phyloP scores from a whole-genome alignment of 2,888 invertebrate species.

The Thymelicus sylvestris region DNA sequence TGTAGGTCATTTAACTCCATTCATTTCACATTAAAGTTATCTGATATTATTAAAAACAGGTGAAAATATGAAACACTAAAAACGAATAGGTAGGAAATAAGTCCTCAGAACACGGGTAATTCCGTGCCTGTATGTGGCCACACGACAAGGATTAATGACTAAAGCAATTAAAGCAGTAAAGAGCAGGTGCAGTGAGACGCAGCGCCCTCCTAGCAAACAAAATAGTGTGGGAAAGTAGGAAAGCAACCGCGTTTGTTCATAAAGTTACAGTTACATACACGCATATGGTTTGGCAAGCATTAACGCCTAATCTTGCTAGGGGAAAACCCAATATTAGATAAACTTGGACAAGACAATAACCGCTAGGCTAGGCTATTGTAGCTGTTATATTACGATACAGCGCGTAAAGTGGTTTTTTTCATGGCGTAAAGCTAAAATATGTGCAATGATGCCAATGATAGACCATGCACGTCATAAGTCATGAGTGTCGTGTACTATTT shows the following conservation, averaged over 20 bases:
- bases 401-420: too few species aligned
- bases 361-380: too few species aligned
- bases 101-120: conserved; percentile 49
- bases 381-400: too few species aligned
- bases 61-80: conserved; percentile 20
- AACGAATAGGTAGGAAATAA: conserved; percentile 16
- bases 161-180: conserved; percentile 79
- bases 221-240: conserved; percentile 67
- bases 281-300: background rate
- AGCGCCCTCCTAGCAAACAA: conserved; percentile 58
- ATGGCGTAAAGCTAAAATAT: too few species aligned
- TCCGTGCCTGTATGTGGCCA: conserved; percentile 60
- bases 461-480: too few species aligned
- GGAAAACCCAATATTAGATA: too few species aligned
- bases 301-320: background rate
- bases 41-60: conserved; percentile 8
- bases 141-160: conserved; percentile 75
- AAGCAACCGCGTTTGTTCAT: conserved; percentile 47
- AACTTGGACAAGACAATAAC: too few species aligned
- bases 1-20: too few species aligned
- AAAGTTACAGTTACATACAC: conserved; percentile 32
- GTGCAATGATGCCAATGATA: too few species aligned
- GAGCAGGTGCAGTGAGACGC: conserved; percentile 73
- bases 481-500: too few species aligned
- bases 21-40: too few species aligned